Base-by-base conservation (phyloP, 2,888 invertebrate species). In the Andrena trimmerana region DNA sequence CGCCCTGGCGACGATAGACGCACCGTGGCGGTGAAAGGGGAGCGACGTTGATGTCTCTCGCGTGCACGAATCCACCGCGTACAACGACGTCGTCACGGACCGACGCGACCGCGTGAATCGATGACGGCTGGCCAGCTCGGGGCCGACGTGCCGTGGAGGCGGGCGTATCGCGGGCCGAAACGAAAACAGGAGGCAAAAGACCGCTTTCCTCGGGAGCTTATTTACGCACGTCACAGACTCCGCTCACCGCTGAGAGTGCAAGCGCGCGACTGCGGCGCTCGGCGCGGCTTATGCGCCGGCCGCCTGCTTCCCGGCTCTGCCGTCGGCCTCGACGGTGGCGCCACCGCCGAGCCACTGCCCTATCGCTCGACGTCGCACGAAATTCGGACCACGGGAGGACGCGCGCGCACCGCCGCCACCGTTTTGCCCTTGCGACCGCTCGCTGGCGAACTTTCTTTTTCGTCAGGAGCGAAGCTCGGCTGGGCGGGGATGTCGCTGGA, bases 241-340 rank as follows among this genome's bases (percentile, higher is more conserved):
- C 90, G 85, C 92, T 92, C 89, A 91, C 92, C 92, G 89, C 92
- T 92, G 89, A 90, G 92, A 93, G 90, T 93, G 92, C 92, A 91
- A 91, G 91, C 92, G 92, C 92, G 92, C 92, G 92, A 93, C 93
- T 93, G 92, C 90, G 90, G 91, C 88, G 88, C 88, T 88, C 86
- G 83, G 81, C 86, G 89, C 87, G 85, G 84, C 88, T 88, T 83
- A 87, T 89, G 90, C 91, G 90, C 92, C 92, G 90, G 90, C 90
- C 85, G 86, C 78, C 78, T 88, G 90, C 67, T 91, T 93, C 87
- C 10, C 33, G 29, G 50, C 66, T 79, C 70, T 63, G 78, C 89
- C 90, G 81, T 78, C 81, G 78, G 73, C 85, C 83, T 84, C 89
- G 84, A 85, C 75, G 48, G 89, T 68, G 90, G 90, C 92, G 92